Conservation (phyloP, 2,113 vertebrate species). For the Nestor notabilis region DNA sequence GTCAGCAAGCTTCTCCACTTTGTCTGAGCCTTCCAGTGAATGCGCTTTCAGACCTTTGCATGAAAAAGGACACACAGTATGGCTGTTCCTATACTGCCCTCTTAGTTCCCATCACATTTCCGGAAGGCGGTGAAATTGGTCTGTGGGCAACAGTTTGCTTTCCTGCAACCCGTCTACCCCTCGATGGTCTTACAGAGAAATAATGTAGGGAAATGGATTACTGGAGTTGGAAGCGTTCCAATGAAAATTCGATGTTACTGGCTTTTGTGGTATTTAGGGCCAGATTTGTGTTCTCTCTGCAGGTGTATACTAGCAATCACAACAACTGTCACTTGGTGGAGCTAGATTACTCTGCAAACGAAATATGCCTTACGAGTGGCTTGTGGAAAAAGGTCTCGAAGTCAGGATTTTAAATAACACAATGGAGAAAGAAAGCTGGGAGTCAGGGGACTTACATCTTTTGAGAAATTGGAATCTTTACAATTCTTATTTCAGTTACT, state of each 20-base stretch:
- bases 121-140: background rate
- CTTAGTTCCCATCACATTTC: background rate
- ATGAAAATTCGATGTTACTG: background rate
- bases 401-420: background rate
- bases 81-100: background rate
- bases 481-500: background rate
- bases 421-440: background rate
- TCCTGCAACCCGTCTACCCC: background rate
- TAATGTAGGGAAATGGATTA: background rate
- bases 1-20: background rate
- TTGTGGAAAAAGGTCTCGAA: background rate
- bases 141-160: background rate
- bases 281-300: background rate
- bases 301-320: background rate
- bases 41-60: background rate
- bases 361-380: accelerated
- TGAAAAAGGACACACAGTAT: background rate
- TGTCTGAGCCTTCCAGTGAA: background rate
- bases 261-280: background rate
- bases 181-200: background rate
- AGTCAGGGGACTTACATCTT: background rate
- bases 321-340: constrained; percentile 70
- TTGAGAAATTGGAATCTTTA: background rate
- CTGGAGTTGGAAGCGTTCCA: background rate
- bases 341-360: constrained; percentile 63